Percentiles rank a stretch among this genome's conserved stretches.
phyloP scores from a whole-genome alignment of 1,140 invertebrate species.

The Formica selysi region DNA sequence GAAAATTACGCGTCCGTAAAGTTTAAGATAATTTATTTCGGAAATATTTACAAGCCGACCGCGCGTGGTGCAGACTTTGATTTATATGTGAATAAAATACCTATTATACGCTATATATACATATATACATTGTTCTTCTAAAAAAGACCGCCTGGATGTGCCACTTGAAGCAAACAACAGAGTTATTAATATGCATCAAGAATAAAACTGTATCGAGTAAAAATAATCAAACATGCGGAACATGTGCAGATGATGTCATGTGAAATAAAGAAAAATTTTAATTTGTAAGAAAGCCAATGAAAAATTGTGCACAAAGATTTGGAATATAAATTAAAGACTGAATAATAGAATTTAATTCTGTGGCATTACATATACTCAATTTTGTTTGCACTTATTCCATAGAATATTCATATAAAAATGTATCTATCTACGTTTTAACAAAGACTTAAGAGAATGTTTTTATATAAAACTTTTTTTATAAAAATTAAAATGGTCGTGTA shows the following conservation, averaged over 20 bases:
- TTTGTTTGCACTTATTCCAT: constrained; percentile 2
- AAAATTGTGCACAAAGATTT: background rate
- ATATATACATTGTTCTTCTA: background rate
- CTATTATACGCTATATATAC: background rate
- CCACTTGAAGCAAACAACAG: constrained; percentile 15
- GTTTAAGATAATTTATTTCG: constrained; percentile 27
- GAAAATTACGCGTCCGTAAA: constrained; percentile 18
- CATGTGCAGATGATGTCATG: constrained; percentile 10
- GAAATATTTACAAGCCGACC: constrained; percentile 17
- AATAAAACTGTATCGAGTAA: background rate
- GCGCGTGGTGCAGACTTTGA: constrained; percentile 10
- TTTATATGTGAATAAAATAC: constrained; percentile 32
- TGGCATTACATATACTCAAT: background rate
- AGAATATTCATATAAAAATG: background rate
- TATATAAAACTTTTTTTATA: constrained; percentile 8
- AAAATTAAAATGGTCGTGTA: background rate
- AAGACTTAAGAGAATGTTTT: background rate
- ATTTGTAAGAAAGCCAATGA: background rate
- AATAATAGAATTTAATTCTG: constrained; percentile 26
- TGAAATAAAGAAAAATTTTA: background rate
- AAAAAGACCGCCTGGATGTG: constrained; percentile 36
- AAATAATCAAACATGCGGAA: constrained; percentile 5
- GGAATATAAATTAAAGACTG: constrained; percentile 41
- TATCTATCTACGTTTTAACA: background rate
- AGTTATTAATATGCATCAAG: constrained; percentile 40